Evolutionary conservation across 2,797 vertebrate species (phyloP), one percentile per base, ranked within the genome.

Genomic region (Cyclura pinguis): DNA sequence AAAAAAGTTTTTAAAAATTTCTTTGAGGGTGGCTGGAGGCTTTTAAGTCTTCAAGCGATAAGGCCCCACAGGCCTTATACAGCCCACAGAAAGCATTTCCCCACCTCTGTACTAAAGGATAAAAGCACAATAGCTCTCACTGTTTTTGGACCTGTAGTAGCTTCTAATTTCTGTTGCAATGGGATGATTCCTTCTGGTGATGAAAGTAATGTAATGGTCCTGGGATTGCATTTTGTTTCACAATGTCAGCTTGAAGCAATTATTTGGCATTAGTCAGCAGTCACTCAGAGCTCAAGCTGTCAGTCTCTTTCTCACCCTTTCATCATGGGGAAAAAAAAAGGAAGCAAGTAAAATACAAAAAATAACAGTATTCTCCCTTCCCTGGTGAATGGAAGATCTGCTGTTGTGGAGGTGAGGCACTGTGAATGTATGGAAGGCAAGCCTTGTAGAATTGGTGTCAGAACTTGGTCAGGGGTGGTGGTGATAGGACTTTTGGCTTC

Each of bases 201-300:
- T 85, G n/a, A 90, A 89, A 59, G 52, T 59, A 73, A 29, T n/a
- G 52, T 27, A 92, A 78, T 89, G 84, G 64, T 87, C 20, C 3
- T 6, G 57, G 72, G 35, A 89, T 89, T 72, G 74, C 57, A 78
- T 24, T 57, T 69, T 57, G 14, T 90, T 90, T 77, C 80, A 59
- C 55, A 85, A 14, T 77, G 90, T 6, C 47, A 89, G 50, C 90
- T 93, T 93, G n/a, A 91, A 18, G 69, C 91, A 92, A 90, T 91
- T 93, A 72, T 27, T 32, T 16, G 47, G 13, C 8, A 64, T 91
- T 90, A 38, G 69, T 27, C 24, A 47, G 42, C 81, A 92, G 88
- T 91, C 81, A 89, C 0, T 90, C 35, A 91, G 91, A 92, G 93
- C 7, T 77, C 88, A 16, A 1, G 42, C 13, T 76, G 32, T 89